Evolutionary conservation across 2,797 vertebrate genomes (phyloP).

Genomic region (Phoeniculus purpureus): DNA sequence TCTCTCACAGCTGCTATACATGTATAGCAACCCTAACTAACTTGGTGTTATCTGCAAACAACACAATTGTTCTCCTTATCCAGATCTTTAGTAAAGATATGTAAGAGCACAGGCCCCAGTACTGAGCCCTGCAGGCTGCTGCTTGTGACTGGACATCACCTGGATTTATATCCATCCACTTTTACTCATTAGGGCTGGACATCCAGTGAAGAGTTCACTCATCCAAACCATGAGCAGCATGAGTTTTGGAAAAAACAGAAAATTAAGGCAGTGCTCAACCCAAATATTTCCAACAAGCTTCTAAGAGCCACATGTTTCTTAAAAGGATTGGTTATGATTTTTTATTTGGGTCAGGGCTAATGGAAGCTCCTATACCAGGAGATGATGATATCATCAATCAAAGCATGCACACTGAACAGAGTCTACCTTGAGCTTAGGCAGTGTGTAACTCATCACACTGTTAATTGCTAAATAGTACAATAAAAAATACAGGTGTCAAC

Average conservation of each 20-base stretch:
- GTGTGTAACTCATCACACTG: neutral
- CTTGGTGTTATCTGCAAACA: too few relatives aligned
- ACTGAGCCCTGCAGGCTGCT: too few relatives aligned
- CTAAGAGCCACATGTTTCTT: neutral
- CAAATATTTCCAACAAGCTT: neutral
- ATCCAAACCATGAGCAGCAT: too few relatives aligned
- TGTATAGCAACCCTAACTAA: too few relatives aligned
- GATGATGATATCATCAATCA: neutral
- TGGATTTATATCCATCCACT: too few relatives aligned
- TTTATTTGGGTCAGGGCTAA: neutral
- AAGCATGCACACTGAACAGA: neutral
- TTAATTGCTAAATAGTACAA: neutral
- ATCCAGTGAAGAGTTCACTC: too few relatives aligned
- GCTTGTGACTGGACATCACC: too few relatives aligned
- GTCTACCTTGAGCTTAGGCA: neutral
- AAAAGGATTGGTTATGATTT: neutral
- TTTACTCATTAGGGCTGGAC: too few relatives aligned
- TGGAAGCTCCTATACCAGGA: neutral
- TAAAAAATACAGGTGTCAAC: neutral
- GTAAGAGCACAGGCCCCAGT: too few relatives aligned
- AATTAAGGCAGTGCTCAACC: fast-evolving
- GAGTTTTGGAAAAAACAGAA: neutral
- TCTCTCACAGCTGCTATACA: neutral
- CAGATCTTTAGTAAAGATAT: too few relatives aligned
- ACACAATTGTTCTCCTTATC: too few relatives aligned